These are phyloP conservation scores for Etheostoma cragini DNA, from an alignment of 2,113 vertebrate genomes.

Conservation along the genomic window DNA sequence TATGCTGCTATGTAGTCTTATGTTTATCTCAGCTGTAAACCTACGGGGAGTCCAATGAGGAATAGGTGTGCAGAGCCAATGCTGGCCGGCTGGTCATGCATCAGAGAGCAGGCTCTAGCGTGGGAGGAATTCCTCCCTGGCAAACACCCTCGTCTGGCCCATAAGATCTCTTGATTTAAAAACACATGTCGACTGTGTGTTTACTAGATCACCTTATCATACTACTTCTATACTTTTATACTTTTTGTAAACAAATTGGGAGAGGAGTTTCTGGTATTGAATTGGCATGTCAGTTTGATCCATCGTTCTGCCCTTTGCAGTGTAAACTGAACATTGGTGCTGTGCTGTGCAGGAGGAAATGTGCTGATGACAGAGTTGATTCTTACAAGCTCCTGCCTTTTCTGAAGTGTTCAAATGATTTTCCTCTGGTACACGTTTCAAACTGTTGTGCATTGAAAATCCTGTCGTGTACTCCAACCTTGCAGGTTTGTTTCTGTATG, in stretches of 20 bases:
- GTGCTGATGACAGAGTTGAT: slow-evolving; percentile 21
- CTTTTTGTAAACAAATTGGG: slow-evolving; percentile 5
- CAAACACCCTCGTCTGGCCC: slow-evolving; percentile 41
- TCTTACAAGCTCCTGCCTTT: slow-evolving; percentile 27
- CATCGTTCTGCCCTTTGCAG: slow-evolving; percentile 2
- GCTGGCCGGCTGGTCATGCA: slow-evolving; percentile 44
- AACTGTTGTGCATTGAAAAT: slow-evolving; percentile 17
- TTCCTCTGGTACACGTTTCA: slow-evolving; percentile 24
- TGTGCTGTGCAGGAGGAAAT: slow-evolving; percentile 41
- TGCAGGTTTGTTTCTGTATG: not conserved
- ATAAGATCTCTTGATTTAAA: slow-evolving; percentile 61
- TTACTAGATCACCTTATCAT: slow-evolving; percentile 50
- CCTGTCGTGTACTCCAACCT: slow-evolving; percentile 1
- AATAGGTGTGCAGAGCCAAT: slow-evolving; percentile 35
- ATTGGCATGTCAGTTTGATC: not conserved
- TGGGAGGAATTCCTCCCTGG: slow-evolving; percentile 57
- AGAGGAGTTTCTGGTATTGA: slow-evolving; percentile 22
- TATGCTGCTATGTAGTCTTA: slow-evolving; percentile 50
- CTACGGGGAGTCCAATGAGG: slow-evolving; percentile 31
- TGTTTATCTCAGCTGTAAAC: slow-evolving; percentile 49
- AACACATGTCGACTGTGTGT: slow-evolving; percentile 37
- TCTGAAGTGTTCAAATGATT: slow-evolving; percentile 23
- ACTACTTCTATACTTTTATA: not conserved
- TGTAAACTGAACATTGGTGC: slow-evolving; percentile 15
- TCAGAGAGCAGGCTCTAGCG: slow-evolving; percentile 39